A percentile compares a stretch with the other conserved stretches of the same genome.
phyloP scores from a whole-genome alignment of 2,113 vertebrate genomes.

The Malurus melanocephalus region DNA sequence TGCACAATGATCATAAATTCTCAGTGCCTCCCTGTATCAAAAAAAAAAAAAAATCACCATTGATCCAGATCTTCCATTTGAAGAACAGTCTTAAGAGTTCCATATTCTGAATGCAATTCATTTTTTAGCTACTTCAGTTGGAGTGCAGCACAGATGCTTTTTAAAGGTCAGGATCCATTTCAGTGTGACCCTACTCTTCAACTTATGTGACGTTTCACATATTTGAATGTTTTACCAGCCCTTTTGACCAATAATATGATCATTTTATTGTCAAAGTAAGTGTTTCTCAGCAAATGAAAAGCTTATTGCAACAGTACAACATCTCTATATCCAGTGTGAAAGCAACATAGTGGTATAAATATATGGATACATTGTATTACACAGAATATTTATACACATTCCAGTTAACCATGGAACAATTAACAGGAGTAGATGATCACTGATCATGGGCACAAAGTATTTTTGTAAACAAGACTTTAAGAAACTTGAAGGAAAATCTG shows the following conservation, averaged over 20 bases:
- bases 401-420: constrained; percentile 60
- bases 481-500: constrained; percentile 52
- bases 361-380: constrained; percentile 61
- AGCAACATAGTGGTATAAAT: constrained; percentile 66
- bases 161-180: neutral
- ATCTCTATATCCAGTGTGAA: constrained; percentile 66
- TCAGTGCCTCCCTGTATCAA: neutral
- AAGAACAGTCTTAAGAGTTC: neutral
- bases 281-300: constrained; percentile 53
- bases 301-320: constrained; percentile 60
- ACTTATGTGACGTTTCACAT: neutral
- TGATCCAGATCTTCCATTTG: neutral
- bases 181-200: neutral
- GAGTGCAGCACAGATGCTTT: constrained; percentile 29
- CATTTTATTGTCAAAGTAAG: constrained; percentile 52
- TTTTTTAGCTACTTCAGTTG: neutral
- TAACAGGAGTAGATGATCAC: constrained; percentile 29
- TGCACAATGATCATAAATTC: neutral
- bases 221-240: constrained; percentile 9
- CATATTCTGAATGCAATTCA: neutral
- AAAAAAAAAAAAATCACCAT: neutral
- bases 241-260: constrained; percentile 48
- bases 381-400: constrained; percentile 57
- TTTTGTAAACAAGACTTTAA: constrained; percentile 64
- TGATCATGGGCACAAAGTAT: constrained; percentile 60